These are phyloP conservation scores for Drymodes brunneopygia DNA, from an alignment of 2,113 vertebrate genomes.

Conservation along the genomic window DNA sequence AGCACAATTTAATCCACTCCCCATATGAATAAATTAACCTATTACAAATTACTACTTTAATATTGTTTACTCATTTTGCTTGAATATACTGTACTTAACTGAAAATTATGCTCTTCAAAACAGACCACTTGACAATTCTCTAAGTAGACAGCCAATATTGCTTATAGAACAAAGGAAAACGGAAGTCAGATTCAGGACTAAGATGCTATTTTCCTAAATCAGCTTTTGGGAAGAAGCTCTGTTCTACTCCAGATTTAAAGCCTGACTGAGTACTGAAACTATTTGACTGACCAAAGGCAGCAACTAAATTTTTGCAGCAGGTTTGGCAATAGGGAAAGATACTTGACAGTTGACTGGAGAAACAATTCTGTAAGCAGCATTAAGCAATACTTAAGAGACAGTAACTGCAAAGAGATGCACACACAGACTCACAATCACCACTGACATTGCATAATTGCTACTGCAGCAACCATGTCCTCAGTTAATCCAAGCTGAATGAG, in stretches of 20 bases:
- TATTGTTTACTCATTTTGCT: background rate
- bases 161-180: background rate
- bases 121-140: background rate
- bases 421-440: background rate
- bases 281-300: background rate
- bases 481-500: rapidly evolving
- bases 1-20: background rate
- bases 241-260: background rate
- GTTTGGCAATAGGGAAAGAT: background rate
- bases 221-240: background rate
- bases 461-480: background rate
- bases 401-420: background rate
- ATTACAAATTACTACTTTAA: background rate
- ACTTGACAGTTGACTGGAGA: background rate
- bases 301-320: background rate
- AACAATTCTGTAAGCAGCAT: background rate
- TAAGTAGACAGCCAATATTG: background rate
- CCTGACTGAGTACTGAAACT: background rate
- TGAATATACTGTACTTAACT: background rate
- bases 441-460: background rate
- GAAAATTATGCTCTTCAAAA: background rate
- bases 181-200: background rate
- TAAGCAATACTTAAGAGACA: background rate
- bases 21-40: background rate
- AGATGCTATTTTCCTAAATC: background rate